Evolutionary conservation across 1,140 invertebrate species (phyloP), one percentile per base, ranked within the genome.

Genomic region (Uloborus diversus): DNA sequence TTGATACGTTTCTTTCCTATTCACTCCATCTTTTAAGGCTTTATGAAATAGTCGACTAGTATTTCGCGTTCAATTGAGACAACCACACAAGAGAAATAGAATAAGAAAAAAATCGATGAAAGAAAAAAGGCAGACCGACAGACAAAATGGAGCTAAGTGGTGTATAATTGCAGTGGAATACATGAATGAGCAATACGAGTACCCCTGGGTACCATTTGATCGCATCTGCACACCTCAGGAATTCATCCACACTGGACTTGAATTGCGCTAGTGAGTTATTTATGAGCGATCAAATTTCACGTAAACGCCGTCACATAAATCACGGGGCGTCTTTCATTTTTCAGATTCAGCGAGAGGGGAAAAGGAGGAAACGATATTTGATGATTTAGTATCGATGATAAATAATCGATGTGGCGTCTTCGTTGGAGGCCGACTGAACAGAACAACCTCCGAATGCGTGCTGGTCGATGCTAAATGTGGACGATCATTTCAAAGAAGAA

Each of bases 311-410:
- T 53, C 59, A 30, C 71, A 75, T 75, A 75, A 75, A 75, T 75
- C 71, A 75, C 71, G 42, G 0, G 37, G 35, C 25, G 11, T 49
- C 37, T 75, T 73, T 64, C 71, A 75, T 75, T 75, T 75, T 75
- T 75, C 71, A 75, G 23, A 73, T 57, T 47, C 37, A 28, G 4
- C 47, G 33, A 66, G 28, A 69, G 27, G 61, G 17, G 4, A 56
- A 17, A 62, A 17, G n/a, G 37, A 27, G 71, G 64, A 37, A 32
- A 17, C 33, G 53, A 71, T 59, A 37, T 47, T 42, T 20, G 71
- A 49, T 75, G 71, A 75, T 75, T 75, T 75, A 75, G 71, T 75
- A 75, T 75, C 57, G 59, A 75, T 64, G 42, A 64, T 75, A 75
- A 64, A 75, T 75, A 75, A 75, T 75, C 71, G 71, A 64, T 64